Conservation (phyloP, 2,888 invertebrate genomes). For the Axea sp. region DNA sequence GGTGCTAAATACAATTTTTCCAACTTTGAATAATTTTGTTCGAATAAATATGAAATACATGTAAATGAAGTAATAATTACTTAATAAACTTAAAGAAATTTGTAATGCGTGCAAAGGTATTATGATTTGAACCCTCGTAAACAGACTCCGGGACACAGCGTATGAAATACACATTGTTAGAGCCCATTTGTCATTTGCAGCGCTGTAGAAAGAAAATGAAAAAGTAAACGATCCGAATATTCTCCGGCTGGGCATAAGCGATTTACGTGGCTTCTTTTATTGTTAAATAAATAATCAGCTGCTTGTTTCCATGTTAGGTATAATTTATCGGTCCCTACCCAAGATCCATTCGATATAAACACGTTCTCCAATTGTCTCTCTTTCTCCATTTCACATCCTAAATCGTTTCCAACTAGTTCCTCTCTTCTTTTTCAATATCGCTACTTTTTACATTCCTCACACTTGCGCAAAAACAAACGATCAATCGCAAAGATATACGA, state of each 20-base stretch:
- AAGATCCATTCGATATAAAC: constrained; percentile 37
- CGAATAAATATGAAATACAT: no score
- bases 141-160: constrained; percentile 26
- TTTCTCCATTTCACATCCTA: constrained; percentile 40
- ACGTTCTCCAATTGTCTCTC: constrained; percentile 57
- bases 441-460: constrained; percentile 34
- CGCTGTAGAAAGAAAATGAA: constrained; percentile 43
- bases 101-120: constrained; percentile 16
- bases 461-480: constrained; percentile 36
- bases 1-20: no score
- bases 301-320: constrained; percentile 74
- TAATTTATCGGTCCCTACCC: constrained; percentile 76
- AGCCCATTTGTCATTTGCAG: constrained; percentile 59
- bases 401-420: constrained; percentile 29
- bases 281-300: constrained; percentile 78
- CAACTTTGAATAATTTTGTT: no score
- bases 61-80: constrained; percentile 28
- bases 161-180: constrained; percentile 56
- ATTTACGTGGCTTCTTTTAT: constrained; percentile 71
- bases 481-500: constrained; percentile 27
- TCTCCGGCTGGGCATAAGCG: constrained; percentile 41
- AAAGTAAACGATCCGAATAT: constrained; percentile 46
- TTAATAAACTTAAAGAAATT: constrained; percentile 11
- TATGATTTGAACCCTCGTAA: constrained; percentile 48
- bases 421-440: constrained; percentile 35